Conservation (phyloP, 2,888 invertebrate genomes). For the Oegoconia quadripuncta region DNA sequence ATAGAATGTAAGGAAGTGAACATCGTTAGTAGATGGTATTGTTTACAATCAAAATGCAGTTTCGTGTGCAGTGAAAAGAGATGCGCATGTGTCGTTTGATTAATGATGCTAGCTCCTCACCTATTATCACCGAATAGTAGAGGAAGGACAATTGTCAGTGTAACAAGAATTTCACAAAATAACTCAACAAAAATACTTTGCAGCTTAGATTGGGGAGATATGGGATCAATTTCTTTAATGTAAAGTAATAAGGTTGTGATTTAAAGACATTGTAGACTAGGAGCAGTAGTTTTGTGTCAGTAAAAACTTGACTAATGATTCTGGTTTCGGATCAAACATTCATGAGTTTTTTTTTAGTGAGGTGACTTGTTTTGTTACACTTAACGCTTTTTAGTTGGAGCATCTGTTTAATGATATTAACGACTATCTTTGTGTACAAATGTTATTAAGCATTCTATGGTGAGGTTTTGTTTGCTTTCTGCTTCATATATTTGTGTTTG, state of each 20-base stretch:
- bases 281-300: not conserved
- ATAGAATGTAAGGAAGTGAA: slow-evolving; percentile 25
- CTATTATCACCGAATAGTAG: slow-evolving; percentile 63
- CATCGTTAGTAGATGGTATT: slow-evolving; percentile 53
- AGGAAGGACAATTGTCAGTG: slow-evolving; percentile 63
- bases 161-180: slow-evolving; percentile 46
- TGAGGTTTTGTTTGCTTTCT: slow-evolving; percentile 16
- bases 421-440: slow-evolving; percentile 41
- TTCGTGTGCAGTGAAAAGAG: slow-evolving; percentile 60
- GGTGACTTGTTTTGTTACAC: slow-evolving; percentile 69
- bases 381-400: slow-evolving; percentile 68
- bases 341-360: slow-evolving; percentile 64
- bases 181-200: slow-evolving; percentile 21
- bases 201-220: slow-evolving; percentile 2
- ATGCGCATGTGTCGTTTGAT: slow-evolving; percentile 62
- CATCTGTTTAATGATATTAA: slow-evolving; percentile 68
- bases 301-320: slow-evolving; percentile 77
- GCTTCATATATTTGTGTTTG: slow-evolving; percentile 10
- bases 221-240: slow-evolving; percentile 17
- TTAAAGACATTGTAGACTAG: slow-evolving; percentile 7
- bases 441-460: slow-evolving; percentile 26
- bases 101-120: slow-evolving; percentile 66
- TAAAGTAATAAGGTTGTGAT: slow-evolving; percentile 30
- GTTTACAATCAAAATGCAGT: slow-evolving; percentile 64
- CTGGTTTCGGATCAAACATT: slow-evolving; percentile 76